These are phyloP conservation scores for Erpetoichthys calabaricus DNA, from an alignment of 2,797 vertebrate genomes.

Conservation along the genomic window DNA sequence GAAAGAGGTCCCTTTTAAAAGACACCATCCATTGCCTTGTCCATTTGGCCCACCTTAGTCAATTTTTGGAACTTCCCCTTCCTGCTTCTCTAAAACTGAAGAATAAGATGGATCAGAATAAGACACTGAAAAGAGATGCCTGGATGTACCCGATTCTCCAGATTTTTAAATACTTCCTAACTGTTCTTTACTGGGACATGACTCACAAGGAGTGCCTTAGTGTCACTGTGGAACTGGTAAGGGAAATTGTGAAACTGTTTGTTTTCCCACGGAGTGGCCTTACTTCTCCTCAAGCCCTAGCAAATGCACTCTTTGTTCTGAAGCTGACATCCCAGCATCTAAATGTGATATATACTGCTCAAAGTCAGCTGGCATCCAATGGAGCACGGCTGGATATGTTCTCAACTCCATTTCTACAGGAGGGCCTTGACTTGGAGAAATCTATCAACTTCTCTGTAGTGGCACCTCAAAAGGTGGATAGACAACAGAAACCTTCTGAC, in stretches of 20 bases:
- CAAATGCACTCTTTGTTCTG: constrained; percentile 51
- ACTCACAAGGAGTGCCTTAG: constrained; percentile 34
- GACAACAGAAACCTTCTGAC: constrained; percentile 37
- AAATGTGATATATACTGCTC: constrained; percentile 40
- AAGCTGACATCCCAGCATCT: constrained; percentile 51
- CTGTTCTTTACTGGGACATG: constrained; percentile 60
- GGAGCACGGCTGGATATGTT: constrained; percentile 44
- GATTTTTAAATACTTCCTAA: constrained; percentile 57
- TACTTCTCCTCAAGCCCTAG: constrained; percentile 50
- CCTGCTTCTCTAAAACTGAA: constrained; percentile 1
- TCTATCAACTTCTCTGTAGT: no score
- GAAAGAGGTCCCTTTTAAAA: constrained; percentile 51
- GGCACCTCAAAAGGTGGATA: constrained; percentile 15
- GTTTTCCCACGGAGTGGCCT: constrained; percentile 35
- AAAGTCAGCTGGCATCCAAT: constrained; percentile 24
- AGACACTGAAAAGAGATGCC: constrained; percentile 14
- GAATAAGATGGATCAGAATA: constrained; percentile 16
- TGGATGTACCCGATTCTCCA: constrained; percentile 40
- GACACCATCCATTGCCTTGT: constrained; percentile 51
- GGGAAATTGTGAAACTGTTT: constrained; percentile 47
- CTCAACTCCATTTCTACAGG: constrained; percentile 37
- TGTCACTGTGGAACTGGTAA: constrained; percentile 55
- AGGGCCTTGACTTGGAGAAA: constrained; percentile 11
- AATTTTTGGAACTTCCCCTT: constrained; percentile 32
- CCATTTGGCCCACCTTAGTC: constrained; percentile 59